Conservation (phyloP, 2,797 vertebrate species). For the Margarornis squamiger region DNA sequence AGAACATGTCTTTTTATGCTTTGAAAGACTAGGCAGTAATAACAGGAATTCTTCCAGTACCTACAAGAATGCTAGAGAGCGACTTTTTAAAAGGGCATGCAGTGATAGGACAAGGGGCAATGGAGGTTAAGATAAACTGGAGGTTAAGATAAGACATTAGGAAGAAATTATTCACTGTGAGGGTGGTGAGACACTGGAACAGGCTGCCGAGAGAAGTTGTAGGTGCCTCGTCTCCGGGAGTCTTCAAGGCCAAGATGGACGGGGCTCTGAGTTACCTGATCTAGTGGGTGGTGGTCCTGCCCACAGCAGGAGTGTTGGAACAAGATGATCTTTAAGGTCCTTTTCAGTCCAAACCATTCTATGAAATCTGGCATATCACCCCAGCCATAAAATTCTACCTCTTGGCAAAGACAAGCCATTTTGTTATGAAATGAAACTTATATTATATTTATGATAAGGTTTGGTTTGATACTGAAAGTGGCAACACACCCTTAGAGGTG, state of each 20-base stretch:
- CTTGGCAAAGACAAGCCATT: not conserved
- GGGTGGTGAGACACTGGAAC: not conserved
- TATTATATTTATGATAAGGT: not conserved
- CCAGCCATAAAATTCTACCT: not conserved
- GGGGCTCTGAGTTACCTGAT: accelerated
- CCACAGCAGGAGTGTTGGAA: not conserved
- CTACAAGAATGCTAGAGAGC: not conserved
- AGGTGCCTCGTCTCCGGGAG: not conserved
- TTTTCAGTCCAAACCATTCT: not conserved
- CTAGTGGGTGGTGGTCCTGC: not conserved
- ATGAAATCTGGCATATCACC: not conserved
- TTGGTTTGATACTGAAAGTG: not conserved
- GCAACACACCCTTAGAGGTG: not conserved
- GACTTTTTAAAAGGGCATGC: not conserved
- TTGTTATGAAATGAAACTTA: not conserved
- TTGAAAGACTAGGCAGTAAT: not conserved
- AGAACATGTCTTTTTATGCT: not conserved
- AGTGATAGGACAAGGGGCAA: not conserved
- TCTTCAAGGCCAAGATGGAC: not conserved
- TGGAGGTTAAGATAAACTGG: not conserved
- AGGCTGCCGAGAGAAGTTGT: not conserved
- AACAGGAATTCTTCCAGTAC: not conserved
- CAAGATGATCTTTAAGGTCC: not conserved
- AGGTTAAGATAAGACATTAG: not conserved
- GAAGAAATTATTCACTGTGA: not conserved